Percentiles rank a stretch among this genome's conserved stretches.
phyloP scores from a whole-genome alignment of 1,140 invertebrate species.

The Alviniconcha marisindica region DNA sequence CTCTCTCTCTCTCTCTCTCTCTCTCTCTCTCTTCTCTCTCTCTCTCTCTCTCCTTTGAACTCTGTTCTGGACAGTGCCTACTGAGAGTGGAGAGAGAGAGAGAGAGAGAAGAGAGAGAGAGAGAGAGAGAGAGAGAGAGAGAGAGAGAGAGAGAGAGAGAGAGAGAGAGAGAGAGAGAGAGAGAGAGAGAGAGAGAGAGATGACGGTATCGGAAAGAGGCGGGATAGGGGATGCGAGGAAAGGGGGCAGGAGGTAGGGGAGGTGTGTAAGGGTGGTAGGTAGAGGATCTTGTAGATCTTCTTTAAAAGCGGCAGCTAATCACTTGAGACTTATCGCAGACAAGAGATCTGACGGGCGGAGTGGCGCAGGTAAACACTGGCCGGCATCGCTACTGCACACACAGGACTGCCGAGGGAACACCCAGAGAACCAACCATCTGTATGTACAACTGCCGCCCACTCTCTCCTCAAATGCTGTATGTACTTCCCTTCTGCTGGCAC shows the following conservation, averaged over 20 bases:
- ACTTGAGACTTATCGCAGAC: neutral
- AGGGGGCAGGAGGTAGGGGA: neutral
- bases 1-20: neutral
- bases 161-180: slow-evolving; percentile 29
- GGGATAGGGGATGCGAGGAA: no score
- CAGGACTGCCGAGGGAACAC: no score
- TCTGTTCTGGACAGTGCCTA: no score
- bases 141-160: slow-evolving; percentile 15
- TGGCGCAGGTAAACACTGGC: neutral
- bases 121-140: neutral
- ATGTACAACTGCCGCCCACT: no score
- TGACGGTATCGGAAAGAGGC: neutral
- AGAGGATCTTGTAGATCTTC: neutral
- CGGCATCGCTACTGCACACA: no score
- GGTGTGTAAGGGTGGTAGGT: neutral
- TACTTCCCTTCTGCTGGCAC: no score
- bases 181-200: slow-evolving; percentile 15
- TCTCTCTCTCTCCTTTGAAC: no score
- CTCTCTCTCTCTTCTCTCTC: neutral
- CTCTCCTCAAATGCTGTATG: no score
- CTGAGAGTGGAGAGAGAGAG: no score
- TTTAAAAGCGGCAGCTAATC: slow-evolving; percentile 9
- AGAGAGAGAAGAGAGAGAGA: no score
- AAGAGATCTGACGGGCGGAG: neutral
- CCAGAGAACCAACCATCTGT: no score